Percentiles rank a stretch among this genome's conserved stretches.
Evolutionary conservation across 1,140 invertebrate genomes (phyloP).

Genomic region (Anastrepha ludens): DNA sequence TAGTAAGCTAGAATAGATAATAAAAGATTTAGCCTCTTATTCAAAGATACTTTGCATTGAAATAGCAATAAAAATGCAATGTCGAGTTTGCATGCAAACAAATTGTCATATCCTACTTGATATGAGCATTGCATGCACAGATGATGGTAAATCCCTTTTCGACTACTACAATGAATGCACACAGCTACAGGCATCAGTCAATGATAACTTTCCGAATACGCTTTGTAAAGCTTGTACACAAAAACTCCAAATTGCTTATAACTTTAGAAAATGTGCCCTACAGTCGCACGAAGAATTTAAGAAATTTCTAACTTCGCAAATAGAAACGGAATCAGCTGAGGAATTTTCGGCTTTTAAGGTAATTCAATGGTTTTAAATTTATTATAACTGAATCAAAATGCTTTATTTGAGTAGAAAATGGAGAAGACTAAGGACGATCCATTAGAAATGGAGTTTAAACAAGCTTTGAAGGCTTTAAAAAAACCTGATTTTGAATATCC

Average conservation of each 20-base stretch:
- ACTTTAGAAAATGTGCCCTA: not conserved
- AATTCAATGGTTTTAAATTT: too few species aligned
- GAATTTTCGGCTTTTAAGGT: too few species aligned
- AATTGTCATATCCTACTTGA: not conserved
- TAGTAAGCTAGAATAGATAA: too few species aligned
- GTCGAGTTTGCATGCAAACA: not conserved
- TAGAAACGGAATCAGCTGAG: not conserved
- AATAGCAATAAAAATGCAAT: not conserved
- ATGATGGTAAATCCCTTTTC: not conserved
- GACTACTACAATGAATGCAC: constrained; percentile 27
- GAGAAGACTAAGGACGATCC: not conserved
- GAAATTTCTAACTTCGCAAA: not conserved
- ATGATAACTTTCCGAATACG: not conserved
- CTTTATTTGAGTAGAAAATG: not conserved
- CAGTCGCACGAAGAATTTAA: not conserved
- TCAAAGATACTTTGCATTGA: too few species aligned
- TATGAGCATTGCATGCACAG: not conserved
- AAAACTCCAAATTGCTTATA: not conserved
- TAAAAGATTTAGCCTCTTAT: too few species aligned
- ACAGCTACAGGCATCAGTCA: not conserved
- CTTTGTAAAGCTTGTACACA: not conserved
- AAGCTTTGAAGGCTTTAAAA: not conserved
- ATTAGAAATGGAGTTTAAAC: not conserved
- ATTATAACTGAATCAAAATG: not conserved
- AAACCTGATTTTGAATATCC: not conserved